phyloP scores from a whole-genome alignment of 2,113 vertebrate genomes.

The Hystrix brachyura region DNA sequence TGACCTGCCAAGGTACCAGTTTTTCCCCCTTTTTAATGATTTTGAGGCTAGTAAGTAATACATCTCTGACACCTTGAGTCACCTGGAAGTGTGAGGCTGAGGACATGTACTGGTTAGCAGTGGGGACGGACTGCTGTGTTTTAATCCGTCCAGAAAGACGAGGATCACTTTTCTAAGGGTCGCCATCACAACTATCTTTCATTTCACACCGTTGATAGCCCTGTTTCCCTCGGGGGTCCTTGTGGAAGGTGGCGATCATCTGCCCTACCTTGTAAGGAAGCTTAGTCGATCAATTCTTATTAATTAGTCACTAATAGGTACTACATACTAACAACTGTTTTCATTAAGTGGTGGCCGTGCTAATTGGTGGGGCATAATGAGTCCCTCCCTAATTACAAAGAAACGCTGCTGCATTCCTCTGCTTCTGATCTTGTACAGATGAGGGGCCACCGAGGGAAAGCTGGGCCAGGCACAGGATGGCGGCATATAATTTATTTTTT shows the following conservation, averaged over 20 bases:
- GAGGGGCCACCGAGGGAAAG: slow-evolving; percentile 84
- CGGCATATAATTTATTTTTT: slow-evolving; percentile 87
- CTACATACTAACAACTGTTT: slow-evolving; percentile 87
- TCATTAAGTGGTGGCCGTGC: slow-evolving; percentile 85
- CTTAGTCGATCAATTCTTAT: slow-evolving; percentile 87
- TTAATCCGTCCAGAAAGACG: neutral
- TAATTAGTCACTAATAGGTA: slow-evolving; percentile 88
- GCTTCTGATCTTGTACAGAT: slow-evolving; percentile 84
- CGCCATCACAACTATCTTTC: neutral
- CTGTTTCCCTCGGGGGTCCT: neutral
- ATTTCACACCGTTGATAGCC: neutral
- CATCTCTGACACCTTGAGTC: neutral
- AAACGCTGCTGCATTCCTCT: slow-evolving; percentile 81
- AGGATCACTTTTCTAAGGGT: neutral
- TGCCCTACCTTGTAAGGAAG: slow-evolving; percentile 77
- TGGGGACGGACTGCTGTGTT: neutral
- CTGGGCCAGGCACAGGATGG: slow-evolving; percentile 78
- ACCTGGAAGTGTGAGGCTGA: neutral
- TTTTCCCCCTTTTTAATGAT: neutral
- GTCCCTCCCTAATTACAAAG: slow-evolving; percentile 87
- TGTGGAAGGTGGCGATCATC: slow-evolving; percentile 14
- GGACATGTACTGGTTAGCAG: neutral
- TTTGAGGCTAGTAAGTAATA: neutral
- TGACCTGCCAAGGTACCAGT: neutral
- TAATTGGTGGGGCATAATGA: slow-evolving; percentile 88